Conservation (phyloP, 2,888 invertebrate species). For the Tenthredo livida region DNA sequence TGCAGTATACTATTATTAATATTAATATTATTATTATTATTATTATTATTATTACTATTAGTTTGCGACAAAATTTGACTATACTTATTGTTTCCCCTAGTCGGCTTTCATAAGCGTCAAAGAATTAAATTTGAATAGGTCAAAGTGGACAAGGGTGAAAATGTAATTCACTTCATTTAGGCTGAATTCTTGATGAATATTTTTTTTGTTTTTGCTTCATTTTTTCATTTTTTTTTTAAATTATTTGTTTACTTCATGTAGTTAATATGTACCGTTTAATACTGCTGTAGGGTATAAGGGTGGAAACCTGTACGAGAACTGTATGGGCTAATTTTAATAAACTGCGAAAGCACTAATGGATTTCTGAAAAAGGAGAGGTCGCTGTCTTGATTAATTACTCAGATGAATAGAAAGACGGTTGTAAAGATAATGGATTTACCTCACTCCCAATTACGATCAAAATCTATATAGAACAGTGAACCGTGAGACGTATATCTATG, state of each 20-base stretch:
- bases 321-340: not conserved
- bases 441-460: not conserved
- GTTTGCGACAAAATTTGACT: not conserved
- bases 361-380: not conserved
- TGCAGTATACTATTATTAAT: not conserved
- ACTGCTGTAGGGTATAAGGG: not conserved
- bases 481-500: not conserved
- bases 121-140: not conserved
- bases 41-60: not conserved
- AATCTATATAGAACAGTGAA: not conserved
- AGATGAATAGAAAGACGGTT: not conserved
- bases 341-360: slow-evolving; percentile 2
- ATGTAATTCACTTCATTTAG: not conserved
- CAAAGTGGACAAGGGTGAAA: not conserved
- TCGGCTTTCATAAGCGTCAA: not conserved
- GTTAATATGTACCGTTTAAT: not conserved
- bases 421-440: not conserved
- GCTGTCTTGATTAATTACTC: slow-evolving; percentile 13
- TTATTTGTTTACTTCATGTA: not conserved
- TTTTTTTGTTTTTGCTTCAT: no score
- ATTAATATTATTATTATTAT: not conserved
- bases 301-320: not conserved
- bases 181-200: not conserved
- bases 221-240: not conserved
- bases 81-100: not conserved